Evolutionary conservation across 53 echinoderm and acorn worm genomes (phyloP).

Genomic region (Zoroaster sp.): DNA sequence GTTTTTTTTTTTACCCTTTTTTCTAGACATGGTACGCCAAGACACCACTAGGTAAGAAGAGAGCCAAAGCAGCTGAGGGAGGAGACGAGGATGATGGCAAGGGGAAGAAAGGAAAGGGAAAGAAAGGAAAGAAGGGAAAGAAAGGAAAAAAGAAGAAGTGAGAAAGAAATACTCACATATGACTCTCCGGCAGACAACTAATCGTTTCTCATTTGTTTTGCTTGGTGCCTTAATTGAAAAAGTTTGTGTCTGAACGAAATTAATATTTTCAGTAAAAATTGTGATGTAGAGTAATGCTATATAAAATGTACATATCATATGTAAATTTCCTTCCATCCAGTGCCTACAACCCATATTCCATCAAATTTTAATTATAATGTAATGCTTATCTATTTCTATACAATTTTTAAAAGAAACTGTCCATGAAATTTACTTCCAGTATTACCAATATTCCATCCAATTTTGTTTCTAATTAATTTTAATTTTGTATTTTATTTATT

Average conservation of each 20-base stretch:
- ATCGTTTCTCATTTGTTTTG: not conserved
- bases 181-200: not conserved
- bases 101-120: constrained; percentile 97
- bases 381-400: not conserved
- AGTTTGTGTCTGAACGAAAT: not conserved
- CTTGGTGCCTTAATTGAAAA: not conserved
- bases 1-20: not conserved
- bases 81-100: constrained; percentile 96
- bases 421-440: too few relatives aligned
- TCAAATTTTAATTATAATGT: not conserved
- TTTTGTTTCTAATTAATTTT: too few relatives aligned
- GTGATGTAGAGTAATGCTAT: not conserved
- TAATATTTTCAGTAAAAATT: not conserved
- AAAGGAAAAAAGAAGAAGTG: constrained; percentile 82
- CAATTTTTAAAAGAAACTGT: not conserved
- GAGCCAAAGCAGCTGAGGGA: constrained; percentile 94
- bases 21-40: constrained; percentile 94
- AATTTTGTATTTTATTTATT: too few relatives aligned
- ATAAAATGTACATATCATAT: not conserved
- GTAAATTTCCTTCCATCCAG: not conserved
- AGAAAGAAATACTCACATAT: not conserved
- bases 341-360: not conserved
- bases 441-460: too few relatives aligned
- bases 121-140: constrained; percentile 85
- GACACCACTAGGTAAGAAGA: constrained; percentile 97